phyloP scores from a whole-genome alignment of 2,888 invertebrate species.

The Nysson spinosus region DNA sequence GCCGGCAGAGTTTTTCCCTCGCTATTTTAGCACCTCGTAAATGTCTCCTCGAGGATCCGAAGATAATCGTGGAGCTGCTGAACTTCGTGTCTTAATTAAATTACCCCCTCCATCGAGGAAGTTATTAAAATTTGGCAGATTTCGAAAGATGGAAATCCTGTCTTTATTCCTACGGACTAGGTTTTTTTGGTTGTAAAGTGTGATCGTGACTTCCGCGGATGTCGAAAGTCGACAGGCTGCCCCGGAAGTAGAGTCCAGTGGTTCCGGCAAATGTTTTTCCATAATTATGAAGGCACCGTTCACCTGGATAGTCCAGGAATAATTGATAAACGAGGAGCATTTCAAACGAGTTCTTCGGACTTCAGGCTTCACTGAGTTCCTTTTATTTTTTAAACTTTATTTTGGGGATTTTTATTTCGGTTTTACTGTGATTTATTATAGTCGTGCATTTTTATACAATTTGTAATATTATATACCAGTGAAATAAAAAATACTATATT shows the following conservation, averaged over 20 bases:
- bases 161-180: not conserved
- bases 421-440: too few relatives aligned
- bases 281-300: constrained; percentile 60
- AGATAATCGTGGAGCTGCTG: constrained; percentile 25
- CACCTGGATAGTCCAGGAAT: not conserved
- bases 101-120: not conserved
- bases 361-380: too few relatives aligned
- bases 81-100: constrained; percentile 48
- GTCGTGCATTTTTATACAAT: too few relatives aligned
- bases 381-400: too few relatives aligned
- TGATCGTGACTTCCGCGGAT: not conserved
- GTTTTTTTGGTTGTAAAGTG: not conserved
- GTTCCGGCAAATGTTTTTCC: constrained; percentile 69
- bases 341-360: too few relatives aligned
- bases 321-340: not conserved
- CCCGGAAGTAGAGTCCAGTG: constrained; percentile 64
- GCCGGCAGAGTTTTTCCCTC: constrained; percentile 50
- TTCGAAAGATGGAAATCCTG: constrained; percentile 24
- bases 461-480: too few relatives aligned
- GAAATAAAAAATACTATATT: too few relatives aligned
- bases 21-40: constrained; percentile 52
- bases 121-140: constrained; percentile 44
- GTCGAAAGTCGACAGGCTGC: constrained; percentile 34
- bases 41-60: constrained; percentile 32
- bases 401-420: too few relatives aligned